Base-by-base conservation (phyloP, 2,888 invertebrate species). In the Cheiracanthium punctorium region DNA sequence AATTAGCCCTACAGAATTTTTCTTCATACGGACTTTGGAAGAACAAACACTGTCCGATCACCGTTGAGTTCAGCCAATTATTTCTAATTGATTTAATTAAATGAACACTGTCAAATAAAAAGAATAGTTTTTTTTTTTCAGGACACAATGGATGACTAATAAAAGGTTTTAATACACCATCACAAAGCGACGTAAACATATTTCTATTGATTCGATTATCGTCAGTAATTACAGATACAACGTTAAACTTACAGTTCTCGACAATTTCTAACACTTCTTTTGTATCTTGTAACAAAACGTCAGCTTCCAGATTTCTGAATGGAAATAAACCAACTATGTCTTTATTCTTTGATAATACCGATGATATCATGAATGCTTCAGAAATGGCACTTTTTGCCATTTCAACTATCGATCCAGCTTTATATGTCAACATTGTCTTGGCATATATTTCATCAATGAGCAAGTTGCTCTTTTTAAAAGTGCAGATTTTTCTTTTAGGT, bases 121-220 rank as follows among this genome's bases (percentile, higher is more conserved):
- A 28, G 20, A 76, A 20, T 24, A 5, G 10, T 14, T n/a, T 24
- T 67, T n/a, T n/a, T n/a, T 33, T n/a, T 17, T 1, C 32, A 4
- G 10, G 30, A 4, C n/a, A 0, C 10, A n/a, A 20, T 28, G 41
- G 37, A 65, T 67, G 37, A 8, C 4, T 4, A 28, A 14, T 30
- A 67, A 4, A 67, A 67, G 28, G 7, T 37, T 28, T n/a, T 0
- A 52, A 20, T 17, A 24, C 0, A 8, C 52, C 52, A 14, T 29
- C 1, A 48, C 29, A 1, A n/a, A 70, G 24, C 14, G 24, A 10
- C 12, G 32, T 43, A 29, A 79, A 79, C 79, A 79, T 79, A n/a
- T 79, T 69, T 5, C 70, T 0, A 70, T 70, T 70, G n/a, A 79
- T 32, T 10, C 70, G 24, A 28, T 79, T 79, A 48, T 79, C 70